Evolutionary conservation across 2,888 invertebrate species (phyloP).

Genomic region (Capitulum mitella): DNA sequence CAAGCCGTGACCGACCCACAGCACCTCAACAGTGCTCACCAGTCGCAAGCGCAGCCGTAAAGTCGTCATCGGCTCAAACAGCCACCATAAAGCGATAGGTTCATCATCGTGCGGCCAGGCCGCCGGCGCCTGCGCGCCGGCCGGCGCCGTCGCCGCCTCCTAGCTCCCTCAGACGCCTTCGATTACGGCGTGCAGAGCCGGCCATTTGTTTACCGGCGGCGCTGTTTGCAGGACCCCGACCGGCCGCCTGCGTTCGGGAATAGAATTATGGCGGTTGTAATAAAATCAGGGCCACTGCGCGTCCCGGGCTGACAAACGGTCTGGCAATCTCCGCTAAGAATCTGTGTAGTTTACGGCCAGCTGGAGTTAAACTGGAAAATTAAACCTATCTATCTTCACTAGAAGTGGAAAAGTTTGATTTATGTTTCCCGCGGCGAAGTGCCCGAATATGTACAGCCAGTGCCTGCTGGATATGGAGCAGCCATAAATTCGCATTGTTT

Average conservation of each 20-base stretch:
- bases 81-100: no score
- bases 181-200: no score
- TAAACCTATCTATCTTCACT: conserved; percentile 24
- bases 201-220: not conserved
- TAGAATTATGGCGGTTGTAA: conserved; percentile 12
- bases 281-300: conserved; percentile 9
- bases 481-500: not conserved
- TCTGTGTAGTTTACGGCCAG: conserved; percentile 23
- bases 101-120: no score
- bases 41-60: no score
- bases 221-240: not conserved
- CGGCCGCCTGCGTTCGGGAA: no score
- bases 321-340: not conserved
- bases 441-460: not conserved
- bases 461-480: not conserved
- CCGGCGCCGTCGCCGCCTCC: no score
- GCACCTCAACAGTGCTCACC: no score
- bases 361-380: conserved; percentile 24
- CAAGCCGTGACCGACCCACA: no score
- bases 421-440: not conserved
- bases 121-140: no score
- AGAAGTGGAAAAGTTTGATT: conserved; percentile 25
- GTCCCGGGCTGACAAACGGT: not conserved
- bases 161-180: no score
- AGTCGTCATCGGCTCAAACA: no score